Evolutionary conservation across 2,888 invertebrate genomes (phyloP).

Genomic region (Caenorhabditis sp.): DNA sequence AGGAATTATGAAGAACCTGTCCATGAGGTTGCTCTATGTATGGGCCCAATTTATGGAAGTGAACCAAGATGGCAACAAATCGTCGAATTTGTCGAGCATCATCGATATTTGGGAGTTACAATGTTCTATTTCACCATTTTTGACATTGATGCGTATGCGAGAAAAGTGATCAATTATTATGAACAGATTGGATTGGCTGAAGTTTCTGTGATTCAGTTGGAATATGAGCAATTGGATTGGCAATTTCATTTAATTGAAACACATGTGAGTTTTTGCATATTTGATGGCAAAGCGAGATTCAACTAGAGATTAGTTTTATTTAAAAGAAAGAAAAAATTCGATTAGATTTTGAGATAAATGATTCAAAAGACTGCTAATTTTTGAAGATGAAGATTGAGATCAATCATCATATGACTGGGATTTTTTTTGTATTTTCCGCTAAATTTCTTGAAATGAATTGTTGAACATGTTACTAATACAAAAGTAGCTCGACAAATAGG

Average conservation of each 20-base stretch:
- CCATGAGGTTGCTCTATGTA: slow-evolving; percentile 2
- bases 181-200: slow-evolving; percentile 16
- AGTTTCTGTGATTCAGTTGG: slow-evolving; percentile 7
- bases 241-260: slow-evolving; percentile 12
- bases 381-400: too few species aligned
- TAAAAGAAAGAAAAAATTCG: too few species aligned
- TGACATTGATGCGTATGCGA: slow-evolving; percentile 15
- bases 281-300: too few species aligned
- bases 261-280: slow-evolving; percentile 12
- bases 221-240: slow-evolving; percentile 21
- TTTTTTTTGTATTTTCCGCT: too few species aligned
- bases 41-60: slow-evolving; percentile 7
- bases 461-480: too few species aligned
- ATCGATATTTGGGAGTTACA: slow-evolving; percentile 9
- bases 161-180: slow-evolving; percentile 14
- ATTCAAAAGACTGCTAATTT: too few species aligned
- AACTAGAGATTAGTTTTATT: too few species aligned
- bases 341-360: too few species aligned
- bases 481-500: too few species aligned
- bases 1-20: slow-evolving; percentile 6
- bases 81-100: slow-evolving; percentile 6
- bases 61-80: slow-evolving; percentile 5
- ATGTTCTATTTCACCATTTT: slow-evolving; percentile 26
- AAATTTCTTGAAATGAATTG: too few species aligned
- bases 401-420: too few species aligned